Evolutionary conservation across 2,113 vertebrate species (phyloP).

Genomic region (Hypocryptadius cinnamomeus): DNA sequence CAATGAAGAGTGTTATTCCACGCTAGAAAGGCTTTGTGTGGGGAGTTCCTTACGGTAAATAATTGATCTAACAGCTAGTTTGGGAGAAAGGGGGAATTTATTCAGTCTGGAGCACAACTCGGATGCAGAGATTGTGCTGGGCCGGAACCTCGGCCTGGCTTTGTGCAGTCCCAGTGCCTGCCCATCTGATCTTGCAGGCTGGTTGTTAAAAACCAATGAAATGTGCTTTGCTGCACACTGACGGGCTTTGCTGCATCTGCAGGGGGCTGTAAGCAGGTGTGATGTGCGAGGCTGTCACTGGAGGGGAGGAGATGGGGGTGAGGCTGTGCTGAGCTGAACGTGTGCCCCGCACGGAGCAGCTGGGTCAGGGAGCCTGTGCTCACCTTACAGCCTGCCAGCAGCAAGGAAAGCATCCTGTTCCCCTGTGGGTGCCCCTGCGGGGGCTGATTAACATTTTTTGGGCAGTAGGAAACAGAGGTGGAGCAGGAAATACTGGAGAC

Average conservation of each 20-base stretch:
- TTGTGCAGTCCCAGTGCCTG: background rate
- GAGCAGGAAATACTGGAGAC: background rate
- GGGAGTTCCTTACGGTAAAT: background rate
- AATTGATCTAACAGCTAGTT: background rate
- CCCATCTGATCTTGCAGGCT: background rate
- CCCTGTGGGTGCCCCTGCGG: accelerated
- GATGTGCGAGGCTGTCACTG: background rate
- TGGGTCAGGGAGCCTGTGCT: background rate
- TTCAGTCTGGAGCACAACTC: background rate
- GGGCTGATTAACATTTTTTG: background rate
- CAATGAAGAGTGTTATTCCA: background rate
- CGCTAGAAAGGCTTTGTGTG: background rate
- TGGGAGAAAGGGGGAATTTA: background rate
- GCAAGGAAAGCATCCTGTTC: too few species aligned
- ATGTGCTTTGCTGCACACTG: background rate
- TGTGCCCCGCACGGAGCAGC: accelerated
- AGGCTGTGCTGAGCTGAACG: accelerated
- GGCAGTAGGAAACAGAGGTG: background rate
- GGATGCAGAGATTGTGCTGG: background rate
- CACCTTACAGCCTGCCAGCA: background rate
- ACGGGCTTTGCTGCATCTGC: background rate
- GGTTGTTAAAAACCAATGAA: background rate
- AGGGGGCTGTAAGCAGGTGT: background rate
- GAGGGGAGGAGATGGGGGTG: background rate
- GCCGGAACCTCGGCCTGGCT: accelerated